A percentile compares a stretch with the other conserved stretches of the same genome.
These are phyloP conservation scores for Gnatocerus cornutus DNA, from an alignment of 2,888 invertebrate species.

Conservation along the genomic window DNA sequence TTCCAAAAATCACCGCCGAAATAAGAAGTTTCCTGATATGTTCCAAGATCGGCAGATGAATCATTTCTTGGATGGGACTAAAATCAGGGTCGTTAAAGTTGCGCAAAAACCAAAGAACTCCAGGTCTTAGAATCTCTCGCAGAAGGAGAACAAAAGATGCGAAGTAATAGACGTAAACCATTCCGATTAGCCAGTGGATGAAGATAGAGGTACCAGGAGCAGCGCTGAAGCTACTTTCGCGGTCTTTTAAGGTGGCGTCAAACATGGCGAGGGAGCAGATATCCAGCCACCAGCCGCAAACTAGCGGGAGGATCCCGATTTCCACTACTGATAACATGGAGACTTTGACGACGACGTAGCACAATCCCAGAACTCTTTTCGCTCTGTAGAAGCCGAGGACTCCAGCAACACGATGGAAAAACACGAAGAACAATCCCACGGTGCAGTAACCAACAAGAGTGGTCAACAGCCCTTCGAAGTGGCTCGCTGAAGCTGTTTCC, in stretches of 20 bases:
- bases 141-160: slow-evolving; percentile 95
- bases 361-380: slow-evolving; percentile 90
- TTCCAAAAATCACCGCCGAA: slow-evolving; percentile 96
- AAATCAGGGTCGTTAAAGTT: slow-evolving; percentile 99
- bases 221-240: slow-evolving; percentile 89
- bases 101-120: slow-evolving; percentile 97
- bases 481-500: slow-evolving; percentile 81
- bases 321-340: slow-evolving; percentile 96
- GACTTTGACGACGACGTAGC: slow-evolving; percentile 93
- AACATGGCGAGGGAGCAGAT: slow-evolving; percentile 96
- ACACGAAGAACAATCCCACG: slow-evolving; percentile 86
- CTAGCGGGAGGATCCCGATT: slow-evolving; percentile 95
- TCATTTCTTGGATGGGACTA: slow-evolving; percentile 99
- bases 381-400: slow-evolving; percentile 86
- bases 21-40: slow-evolving; percentile 93
- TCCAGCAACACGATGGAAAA: slow-evolving; percentile 89
- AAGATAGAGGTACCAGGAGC: slow-evolving; percentile 98
- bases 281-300: slow-evolving; percentile 99
- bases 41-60: slow-evolving; percentile 93
- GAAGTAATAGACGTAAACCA: slow-evolving; percentile 99
- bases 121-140: slow-evolving; percentile 95
- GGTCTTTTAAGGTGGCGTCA: slow-evolving; percentile 90
- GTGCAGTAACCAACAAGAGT: slow-evolving; percentile 95
- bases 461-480: slow-evolving; percentile 94
- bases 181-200: slow-evolving; percentile 98